A percentile compares a stretch with the other conserved stretches of the same genome.
phyloP scores from a whole-genome alignment of 2,888 invertebrate genomes.

The Meganola albula region DNA sequence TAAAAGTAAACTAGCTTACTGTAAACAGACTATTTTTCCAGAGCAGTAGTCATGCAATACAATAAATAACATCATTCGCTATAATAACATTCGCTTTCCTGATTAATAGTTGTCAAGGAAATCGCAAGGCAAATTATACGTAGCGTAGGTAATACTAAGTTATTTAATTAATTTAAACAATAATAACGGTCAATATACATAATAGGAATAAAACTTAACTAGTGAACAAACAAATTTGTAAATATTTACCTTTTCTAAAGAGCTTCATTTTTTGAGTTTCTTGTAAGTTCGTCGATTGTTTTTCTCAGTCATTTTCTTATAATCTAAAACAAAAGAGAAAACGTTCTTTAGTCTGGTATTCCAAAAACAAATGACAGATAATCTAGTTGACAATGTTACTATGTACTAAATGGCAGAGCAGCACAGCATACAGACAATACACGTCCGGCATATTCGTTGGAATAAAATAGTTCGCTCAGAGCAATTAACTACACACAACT shows the following conservation, averaged over 20 bases:
- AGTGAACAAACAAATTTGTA: background rate
- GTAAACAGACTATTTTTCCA: constrained; percentile 20
- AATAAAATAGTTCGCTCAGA: constrained; percentile 31
- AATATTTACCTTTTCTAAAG: constrained; percentile 1
- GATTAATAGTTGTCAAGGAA: constrained; percentile 16
- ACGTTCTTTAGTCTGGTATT: constrained; percentile 29
- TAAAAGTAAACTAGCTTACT: no score
- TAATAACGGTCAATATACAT: no score
- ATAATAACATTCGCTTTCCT: constrained; percentile 20
- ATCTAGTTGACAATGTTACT: constrained; percentile 14
- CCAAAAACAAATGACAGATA: constrained; percentile 8
- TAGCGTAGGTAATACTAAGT: no score
- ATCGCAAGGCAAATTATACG: constrained; percentile 20
- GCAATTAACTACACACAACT: constrained; percentile 23
- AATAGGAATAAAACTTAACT: no score
- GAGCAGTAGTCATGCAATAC: constrained; percentile 18
- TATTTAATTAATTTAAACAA: no score
- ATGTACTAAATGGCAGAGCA: constrained; percentile 30
- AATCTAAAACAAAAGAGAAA: constrained; percentile 46
- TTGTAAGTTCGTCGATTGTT: no score
- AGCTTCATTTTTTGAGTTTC: no score
- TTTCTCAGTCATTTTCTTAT: no score
- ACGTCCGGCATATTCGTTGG: background rate
- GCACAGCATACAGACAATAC: constrained; percentile 25
- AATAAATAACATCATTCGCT: constrained; percentile 17